phyloP scores from a whole-genome alignment of 2,888 invertebrate genomes.

The Caenorhabditis auriculariae region DNA sequence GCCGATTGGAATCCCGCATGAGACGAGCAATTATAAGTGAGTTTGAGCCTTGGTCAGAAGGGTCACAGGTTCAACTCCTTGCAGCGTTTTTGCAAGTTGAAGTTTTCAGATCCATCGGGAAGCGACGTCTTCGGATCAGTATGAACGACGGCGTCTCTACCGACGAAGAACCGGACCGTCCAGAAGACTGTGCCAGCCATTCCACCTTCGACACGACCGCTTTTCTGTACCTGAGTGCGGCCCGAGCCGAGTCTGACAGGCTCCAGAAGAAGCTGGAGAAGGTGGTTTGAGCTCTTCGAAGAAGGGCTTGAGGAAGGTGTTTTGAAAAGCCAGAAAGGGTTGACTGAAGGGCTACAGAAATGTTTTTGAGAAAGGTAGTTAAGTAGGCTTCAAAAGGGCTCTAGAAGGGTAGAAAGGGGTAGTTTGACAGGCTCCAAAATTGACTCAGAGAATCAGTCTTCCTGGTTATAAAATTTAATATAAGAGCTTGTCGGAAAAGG shows the following conservation, averaged over 20 bases:
- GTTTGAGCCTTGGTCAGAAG: neutral
- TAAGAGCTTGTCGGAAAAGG: too few species aligned
- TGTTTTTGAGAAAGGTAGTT: neutral
- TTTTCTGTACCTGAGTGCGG: constrained; percentile 36
- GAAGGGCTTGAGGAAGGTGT: too few species aligned
- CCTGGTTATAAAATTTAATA: too few species aligned
- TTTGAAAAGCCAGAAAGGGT: too few species aligned
- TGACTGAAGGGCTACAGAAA: neutral
- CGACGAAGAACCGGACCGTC: neutral
- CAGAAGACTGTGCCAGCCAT: constrained; percentile 7
- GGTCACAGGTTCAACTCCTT: neutral
- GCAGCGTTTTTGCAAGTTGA: too few species aligned
- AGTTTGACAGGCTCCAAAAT: neutral
- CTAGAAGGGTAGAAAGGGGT: too few species aligned
- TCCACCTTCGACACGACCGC: constrained; percentile 35
- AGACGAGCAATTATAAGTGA: constrained; percentile 37
- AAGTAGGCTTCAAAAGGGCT: neutral
- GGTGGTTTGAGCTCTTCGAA: constrained; percentile 1
- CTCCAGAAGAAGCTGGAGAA: constrained; percentile 31
- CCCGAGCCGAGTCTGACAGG: constrained; percentile 30
- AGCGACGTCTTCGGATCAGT: constrained; percentile 12
- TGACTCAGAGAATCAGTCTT: too few species aligned
- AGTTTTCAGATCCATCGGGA: constrained; percentile 25
- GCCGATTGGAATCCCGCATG: constrained; percentile 38
- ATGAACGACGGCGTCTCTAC: constrained; percentile 26